phyloP scores from a whole-genome alignment of 1,140 invertebrate species.

The Batillaria attramentaria region DNA sequence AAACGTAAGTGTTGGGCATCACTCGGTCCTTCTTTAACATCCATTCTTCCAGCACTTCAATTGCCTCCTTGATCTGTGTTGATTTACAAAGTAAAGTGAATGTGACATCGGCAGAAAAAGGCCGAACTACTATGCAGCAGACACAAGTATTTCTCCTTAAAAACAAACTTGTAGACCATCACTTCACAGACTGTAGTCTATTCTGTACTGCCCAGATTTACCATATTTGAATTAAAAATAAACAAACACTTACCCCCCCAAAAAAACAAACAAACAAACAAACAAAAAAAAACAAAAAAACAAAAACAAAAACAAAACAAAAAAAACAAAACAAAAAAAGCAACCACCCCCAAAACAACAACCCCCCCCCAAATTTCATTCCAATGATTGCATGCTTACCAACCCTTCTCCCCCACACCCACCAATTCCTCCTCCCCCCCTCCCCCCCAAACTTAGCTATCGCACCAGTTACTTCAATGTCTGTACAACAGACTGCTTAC shows the following conservation, averaged over 20 bases:
- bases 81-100: neutral
- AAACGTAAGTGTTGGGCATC: slow-evolving; percentile 84
- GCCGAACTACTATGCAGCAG: no score
- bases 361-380: no score
- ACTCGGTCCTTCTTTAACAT: slow-evolving; percentile 84
- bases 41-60: slow-evolving; percentile 81
- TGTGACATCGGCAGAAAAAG: neutral
- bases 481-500: slow-evolving; percentile 30
- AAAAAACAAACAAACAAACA: no score
- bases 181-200: neutral
- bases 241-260: no score
- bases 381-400: neutral
- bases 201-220: no score
- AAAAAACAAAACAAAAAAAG: neutral
- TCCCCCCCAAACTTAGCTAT: neutral
- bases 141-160: neutral
- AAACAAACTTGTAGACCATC: neutral
- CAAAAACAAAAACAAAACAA: slow-evolving; percentile 18
- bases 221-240: no score
- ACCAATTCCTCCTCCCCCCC: no score
- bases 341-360: no score
- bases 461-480: neutral
- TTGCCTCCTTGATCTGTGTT: slow-evolving; percentile 77
- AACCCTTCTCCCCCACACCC: neutral
- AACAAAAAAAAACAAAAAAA: no score